Conservation (phyloP, 2,113 vertebrate species). For the Sylvilagus bachmani region DNA sequence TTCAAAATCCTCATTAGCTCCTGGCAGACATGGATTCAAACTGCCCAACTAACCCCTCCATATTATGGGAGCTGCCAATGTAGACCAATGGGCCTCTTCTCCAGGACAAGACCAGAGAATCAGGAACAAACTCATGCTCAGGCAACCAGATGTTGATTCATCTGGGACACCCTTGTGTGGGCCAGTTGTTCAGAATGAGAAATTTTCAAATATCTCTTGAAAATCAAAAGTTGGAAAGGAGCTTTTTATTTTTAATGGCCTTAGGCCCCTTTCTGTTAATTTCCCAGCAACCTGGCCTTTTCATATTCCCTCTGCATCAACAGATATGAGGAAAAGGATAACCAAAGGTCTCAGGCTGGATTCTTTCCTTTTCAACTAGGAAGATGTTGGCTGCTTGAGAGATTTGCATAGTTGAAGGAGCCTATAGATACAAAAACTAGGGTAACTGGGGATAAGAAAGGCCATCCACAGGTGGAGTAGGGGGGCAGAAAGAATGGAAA, state of each 20-base stretch:
- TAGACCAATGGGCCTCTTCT: not conserved
- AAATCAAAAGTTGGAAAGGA: conserved; percentile 53
- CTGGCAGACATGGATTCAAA: not conserved
- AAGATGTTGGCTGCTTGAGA: conserved; percentile 18
- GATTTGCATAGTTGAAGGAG: conserved; percentile 51
- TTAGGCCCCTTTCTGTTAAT: conserved; percentile 5
- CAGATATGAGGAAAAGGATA: conserved; percentile 12
- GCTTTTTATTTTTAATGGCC: conserved; percentile 44
- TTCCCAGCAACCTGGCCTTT: not conserved
- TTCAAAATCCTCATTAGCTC: not conserved
- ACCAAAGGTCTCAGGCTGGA: not conserved
- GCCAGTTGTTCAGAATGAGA: conserved; percentile 25
- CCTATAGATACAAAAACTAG: not conserved
- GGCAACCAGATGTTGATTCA: not conserved
- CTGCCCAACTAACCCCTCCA: not conserved
- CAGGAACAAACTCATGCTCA: not conserved
- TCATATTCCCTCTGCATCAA: not conserved
- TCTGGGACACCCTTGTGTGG: not conserved
- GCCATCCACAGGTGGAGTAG: not conserved
- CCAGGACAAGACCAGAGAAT: not conserved
- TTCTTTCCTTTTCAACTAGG: conserved; percentile 42
- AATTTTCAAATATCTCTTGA: conserved; percentile 28
- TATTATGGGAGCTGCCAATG: not conserved
- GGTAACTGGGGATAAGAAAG: not conserved
- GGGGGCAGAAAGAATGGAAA: too few species aligned